Conservation (phyloP, 2,888 invertebrate genomes). For the Pseudeuparius sepicola region DNA sequence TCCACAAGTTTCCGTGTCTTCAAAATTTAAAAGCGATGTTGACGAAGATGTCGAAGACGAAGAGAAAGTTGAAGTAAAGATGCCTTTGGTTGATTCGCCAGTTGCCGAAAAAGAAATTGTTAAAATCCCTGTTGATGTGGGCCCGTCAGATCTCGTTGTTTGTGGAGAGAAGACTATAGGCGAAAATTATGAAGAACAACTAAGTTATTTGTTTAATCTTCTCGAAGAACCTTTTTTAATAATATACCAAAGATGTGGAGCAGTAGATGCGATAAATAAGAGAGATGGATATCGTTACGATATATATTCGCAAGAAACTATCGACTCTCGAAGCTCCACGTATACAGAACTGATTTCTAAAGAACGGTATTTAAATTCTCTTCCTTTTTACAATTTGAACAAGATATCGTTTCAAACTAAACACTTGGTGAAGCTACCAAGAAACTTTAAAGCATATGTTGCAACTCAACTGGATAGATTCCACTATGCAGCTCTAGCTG, state of each 20-base stretch:
- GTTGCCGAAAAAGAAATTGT: no score
- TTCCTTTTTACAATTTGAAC: no score
- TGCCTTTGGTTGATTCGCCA: no score
- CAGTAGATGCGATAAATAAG: conserved; percentile 43
- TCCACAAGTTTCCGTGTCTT: conserved; percentile 23
- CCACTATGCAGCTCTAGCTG: conserved; percentile 38
- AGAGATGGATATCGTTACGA: conserved; percentile 33
- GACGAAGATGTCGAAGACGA: conserved; percentile 19
- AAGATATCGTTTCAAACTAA: conserved; percentile 27
- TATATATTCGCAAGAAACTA: conserved; percentile 27
- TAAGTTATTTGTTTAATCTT: conserved; percentile 33
- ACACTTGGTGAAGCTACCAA: conserved; percentile 42
- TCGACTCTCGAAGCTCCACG: conserved; percentile 29
- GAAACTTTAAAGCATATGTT: conserved; percentile 40
- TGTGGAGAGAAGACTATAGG: conserved; percentile 22
- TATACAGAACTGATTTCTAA: conserved; percentile 16
- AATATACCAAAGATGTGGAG: conserved; percentile 46
- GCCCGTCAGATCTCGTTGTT: conserved; percentile 21
- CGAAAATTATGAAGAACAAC: conserved; percentile 31
- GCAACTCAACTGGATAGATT: conserved; percentile 44
- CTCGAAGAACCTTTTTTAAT: conserved; percentile 38
- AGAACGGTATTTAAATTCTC: no score
- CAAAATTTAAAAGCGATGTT: conserved; percentile 19
- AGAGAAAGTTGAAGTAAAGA: conserved; percentile 27
- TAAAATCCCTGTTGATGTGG: conserved; percentile 24